Conservation (phyloP, 2,113 vertebrate species). For the Hoplias malabaricus region DNA sequence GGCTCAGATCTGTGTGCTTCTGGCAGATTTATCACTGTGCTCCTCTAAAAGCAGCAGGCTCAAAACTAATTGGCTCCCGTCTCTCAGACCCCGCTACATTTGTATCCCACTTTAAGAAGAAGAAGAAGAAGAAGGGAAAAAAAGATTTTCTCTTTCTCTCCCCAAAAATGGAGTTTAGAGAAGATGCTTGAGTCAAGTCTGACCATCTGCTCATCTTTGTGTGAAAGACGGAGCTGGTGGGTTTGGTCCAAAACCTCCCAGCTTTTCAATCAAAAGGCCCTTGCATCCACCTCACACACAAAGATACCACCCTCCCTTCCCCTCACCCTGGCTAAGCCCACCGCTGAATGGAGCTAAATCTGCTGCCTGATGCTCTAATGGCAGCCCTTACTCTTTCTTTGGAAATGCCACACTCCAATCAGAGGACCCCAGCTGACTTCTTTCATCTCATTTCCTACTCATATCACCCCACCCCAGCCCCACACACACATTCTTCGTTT, state of each 20-base stretch:
- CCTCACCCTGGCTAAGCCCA: conserved; percentile 6
- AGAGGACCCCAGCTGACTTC: conserved; percentile 29
- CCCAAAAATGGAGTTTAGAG: conserved; percentile 29
- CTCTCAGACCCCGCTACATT: conserved; percentile 11
- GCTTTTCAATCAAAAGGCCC: conserved; percentile 32
- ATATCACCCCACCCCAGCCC: neutral
- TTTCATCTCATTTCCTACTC: conserved; percentile 12
- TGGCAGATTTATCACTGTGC: neutral
- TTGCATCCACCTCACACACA: neutral
- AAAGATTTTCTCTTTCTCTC: neutral
- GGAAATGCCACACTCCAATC: conserved; percentile 46
- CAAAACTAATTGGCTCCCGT: conserved; percentile 3
- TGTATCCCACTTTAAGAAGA: conserved; percentile 15
- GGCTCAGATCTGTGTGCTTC: neutral
- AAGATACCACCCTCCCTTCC: no score
- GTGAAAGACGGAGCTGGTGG: conserved; percentile 29
- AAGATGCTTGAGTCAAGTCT: conserved; percentile 25
- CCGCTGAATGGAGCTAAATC: conserved; percentile 40
- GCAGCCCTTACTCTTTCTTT: conserved; percentile 6
- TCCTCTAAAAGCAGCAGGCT: conserved; percentile 3
- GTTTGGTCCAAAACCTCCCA: conserved; percentile 14
- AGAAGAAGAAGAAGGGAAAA: no score
- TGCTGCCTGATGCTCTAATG: conserved; percentile 43
- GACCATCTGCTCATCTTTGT: conserved; percentile 49
- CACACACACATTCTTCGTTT: neutral